phyloP scores from a whole-genome alignment of 2,888 invertebrate genomes.

The Eucera pruinosa region DNA sequence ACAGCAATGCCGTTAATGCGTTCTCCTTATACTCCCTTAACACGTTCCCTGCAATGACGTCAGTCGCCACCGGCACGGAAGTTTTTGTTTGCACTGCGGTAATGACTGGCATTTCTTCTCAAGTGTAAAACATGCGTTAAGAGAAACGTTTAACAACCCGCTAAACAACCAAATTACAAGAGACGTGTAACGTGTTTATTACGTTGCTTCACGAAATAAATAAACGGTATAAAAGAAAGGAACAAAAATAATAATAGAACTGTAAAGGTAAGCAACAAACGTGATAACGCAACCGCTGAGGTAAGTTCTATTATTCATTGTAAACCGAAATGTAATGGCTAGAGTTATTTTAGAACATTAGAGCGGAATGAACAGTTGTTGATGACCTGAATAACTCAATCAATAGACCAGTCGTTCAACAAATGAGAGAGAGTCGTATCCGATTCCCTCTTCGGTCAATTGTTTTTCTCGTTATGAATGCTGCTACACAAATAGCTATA shows the following conservation, averaged over 20 bases:
- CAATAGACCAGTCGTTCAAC: conserved; percentile 28
- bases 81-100: conserved; percentile 42
- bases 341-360: conserved; percentile 4
- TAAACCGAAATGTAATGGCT: too few relatives aligned
- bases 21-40: conserved; percentile 30
- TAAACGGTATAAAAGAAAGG: background rate
- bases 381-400: conserved; percentile 39
- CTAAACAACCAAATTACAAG: background rate
- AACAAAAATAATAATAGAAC: background rate
- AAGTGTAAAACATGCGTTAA: background rate
- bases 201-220: background rate
- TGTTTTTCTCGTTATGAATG: conserved; percentile 24
- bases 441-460: conserved; percentile 16
- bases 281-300: too few relatives aligned
- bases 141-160: conserved; percentile 2
- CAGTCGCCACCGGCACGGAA: conserved; percentile 15
- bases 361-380: conserved; percentile 20
- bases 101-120: conserved; percentile 44
- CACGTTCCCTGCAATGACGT: conserved; percentile 45
- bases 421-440: conserved; percentile 21
- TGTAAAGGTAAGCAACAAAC: background rate
- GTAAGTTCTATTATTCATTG: too few relatives aligned
- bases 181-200: background rate
- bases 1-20: conserved; percentile 46
- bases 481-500: conserved; percentile 26